Conservation (phyloP, 64 coral and sea anemone genomes). For the Pocillopora damicornis region DNA sequence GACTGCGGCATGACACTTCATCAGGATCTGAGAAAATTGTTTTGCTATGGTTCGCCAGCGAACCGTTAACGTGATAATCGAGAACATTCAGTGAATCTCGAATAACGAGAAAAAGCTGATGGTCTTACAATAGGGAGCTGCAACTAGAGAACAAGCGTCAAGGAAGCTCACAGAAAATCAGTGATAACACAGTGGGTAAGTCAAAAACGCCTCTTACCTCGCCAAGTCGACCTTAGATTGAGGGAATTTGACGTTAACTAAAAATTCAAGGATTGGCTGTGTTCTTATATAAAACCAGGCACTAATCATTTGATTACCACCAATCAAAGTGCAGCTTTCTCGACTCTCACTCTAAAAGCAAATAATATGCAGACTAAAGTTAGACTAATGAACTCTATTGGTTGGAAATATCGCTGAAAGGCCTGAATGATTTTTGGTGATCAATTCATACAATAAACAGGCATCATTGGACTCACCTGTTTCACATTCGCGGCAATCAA, state of each 20-base stretch:
- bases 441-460: not conserved
- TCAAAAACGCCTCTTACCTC: too few relatives aligned
- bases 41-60: too few relatives aligned
- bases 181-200: too few relatives aligned
- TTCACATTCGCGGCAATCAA: not conserved
- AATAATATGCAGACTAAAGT: not conserved
- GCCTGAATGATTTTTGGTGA: not conserved
- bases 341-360: not conserved
- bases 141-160: too few relatives aligned
- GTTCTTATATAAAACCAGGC: not conserved
- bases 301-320: not conserved
- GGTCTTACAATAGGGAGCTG: too few relatives aligned
- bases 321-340: not conserved
- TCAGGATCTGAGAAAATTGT: too few relatives aligned
- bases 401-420: not conserved
- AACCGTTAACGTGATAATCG: too few relatives aligned
- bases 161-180: too few relatives aligned
- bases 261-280: not conserved
- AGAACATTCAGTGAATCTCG: too few relatives aligned
- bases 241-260: not conserved
- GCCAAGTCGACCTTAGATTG: too few relatives aligned
- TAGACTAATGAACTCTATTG: not conserved
- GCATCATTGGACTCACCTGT: not conserved
- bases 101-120: too few relatives aligned
- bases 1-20: too few relatives aligned